Percentiles rank a stretch among this genome's conserved stretches.
Conservation (phyloP, 2,888 invertebrate species). For the Globia sparganii region DNA sequence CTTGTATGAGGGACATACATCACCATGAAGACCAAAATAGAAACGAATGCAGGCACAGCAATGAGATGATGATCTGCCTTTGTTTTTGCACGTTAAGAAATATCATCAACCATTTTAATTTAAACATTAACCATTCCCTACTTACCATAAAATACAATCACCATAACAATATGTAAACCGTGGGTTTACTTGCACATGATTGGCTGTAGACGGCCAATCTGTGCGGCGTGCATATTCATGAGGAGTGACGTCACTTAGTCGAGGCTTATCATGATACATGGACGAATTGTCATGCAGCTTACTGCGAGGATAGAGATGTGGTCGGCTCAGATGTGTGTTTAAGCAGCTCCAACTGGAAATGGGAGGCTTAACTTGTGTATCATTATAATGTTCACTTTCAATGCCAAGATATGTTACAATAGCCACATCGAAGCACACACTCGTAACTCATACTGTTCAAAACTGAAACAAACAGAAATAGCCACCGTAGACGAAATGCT, state of each 20-base stretch:
- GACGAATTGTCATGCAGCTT: slow-evolving; percentile 52
- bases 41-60: background rate
- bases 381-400: background rate
- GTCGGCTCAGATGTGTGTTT: slow-evolving; percentile 20
- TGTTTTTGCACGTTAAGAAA: background rate
- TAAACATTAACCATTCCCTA: slow-evolving; percentile 31
- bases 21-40: background rate
- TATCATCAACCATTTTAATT: slow-evolving; percentile 15
- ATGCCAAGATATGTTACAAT: background rate
- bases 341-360: slow-evolving; percentile 10
- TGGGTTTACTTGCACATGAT: slow-evolving; percentile 54
- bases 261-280: slow-evolving; percentile 64
- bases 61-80: background rate
- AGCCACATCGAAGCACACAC: background rate
- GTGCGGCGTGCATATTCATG: slow-evolving; percentile 66
- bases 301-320: slow-evolving; percentile 45
- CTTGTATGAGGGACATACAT: background rate
- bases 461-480: background rate
- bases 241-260: slow-evolving; percentile 59
- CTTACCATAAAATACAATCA: slow-evolving; percentile 47
- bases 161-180: slow-evolving; percentile 55
- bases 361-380: slow-evolving; percentile 22
- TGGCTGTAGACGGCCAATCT: slow-evolving; percentile 63
- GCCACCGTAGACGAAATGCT: background rate
- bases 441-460: background rate